phyloP scores from a whole-genome alignment of 2,888 invertebrate genomes.

The Carabus problematicus region DNA sequence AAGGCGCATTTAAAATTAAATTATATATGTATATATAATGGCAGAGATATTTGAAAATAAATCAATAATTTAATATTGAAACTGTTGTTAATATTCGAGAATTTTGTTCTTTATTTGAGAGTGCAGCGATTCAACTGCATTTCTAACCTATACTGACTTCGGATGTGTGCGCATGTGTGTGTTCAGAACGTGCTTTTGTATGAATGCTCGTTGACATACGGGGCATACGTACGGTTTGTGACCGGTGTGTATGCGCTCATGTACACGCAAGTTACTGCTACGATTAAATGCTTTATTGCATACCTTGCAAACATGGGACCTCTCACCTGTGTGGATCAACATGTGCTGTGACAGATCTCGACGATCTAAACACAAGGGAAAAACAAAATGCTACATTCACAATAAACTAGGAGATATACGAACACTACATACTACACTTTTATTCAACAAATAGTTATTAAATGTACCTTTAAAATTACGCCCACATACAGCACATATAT shows the following conservation, averaged over 20 bases:
- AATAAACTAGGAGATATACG: constrained; percentile 2
- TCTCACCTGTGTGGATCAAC: constrained; percentile 38
- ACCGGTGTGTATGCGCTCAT: constrained; percentile 41
- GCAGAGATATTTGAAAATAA: background rate
- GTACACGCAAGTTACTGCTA: constrained; percentile 42
- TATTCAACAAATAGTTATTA: background rate
- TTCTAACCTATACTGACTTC: constrained; percentile 4
- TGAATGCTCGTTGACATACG: constrained; percentile 36
- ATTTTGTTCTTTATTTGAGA: background rate
- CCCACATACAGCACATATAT: constrained; percentile 37
- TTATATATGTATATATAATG: background rate
- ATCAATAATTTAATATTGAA: background rate
- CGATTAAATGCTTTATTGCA: constrained; percentile 43
- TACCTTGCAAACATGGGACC: constrained; percentile 37
- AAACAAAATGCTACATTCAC: background rate
- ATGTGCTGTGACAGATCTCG: constrained; percentile 41
- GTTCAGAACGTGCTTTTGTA: constrained; percentile 43
- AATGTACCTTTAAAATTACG: constrained; percentile 35
- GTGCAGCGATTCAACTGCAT: too few relatives aligned
- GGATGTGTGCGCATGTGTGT: constrained; percentile 42
- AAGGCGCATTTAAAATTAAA: background rate
- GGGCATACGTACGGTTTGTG: constrained; percentile 40
- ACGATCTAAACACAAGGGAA: constrained; percentile 18
- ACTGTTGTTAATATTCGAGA: background rate
- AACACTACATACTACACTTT: background rate